Evolutionary conservation across 2,113 vertebrate genomes (phyloP), one percentile per base, ranked within the genome.

Genomic region (Lepus timidus): DNA sequence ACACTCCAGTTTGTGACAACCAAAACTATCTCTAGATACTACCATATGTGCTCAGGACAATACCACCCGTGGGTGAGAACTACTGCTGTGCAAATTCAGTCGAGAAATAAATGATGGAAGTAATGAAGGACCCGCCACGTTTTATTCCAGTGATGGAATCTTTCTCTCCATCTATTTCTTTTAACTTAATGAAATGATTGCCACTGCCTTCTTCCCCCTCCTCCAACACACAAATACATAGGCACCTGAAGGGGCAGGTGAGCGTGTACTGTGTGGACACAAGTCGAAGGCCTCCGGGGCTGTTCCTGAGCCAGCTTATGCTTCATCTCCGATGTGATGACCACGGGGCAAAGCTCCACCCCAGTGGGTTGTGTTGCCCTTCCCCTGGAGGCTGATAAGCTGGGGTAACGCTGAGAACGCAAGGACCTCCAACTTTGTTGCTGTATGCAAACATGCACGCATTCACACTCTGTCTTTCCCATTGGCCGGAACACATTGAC

Each of bases 11-110:
- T 52, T 88, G 27, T 85, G 36, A 61, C 44, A 68, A 68, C 68
- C 25, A 44, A 39, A 71, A 81, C 67, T 78, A 36, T 85, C 70
- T 86, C 55, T 79, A 87, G 36, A 68, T 67, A 55, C 44, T 97
- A 62, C 33, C 39, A 27, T 4, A 31, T 83, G 22, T 51, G 31
- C 17, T 49, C 19, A 22, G 89, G 39, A 33, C 12, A 88, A 12
- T 33, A 31, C 55, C 22, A 36, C 14, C 55, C 55, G 5, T 55
- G 55, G 33, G 33, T 33, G 33, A 33, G 33, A 33, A 33, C 33
- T 33, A 33, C 33, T 33, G 33, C 33, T 33, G 1, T 81, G 6
- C 27, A 39, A 11, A 79, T 58, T 58, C 55, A 58, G 55, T 3
- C 55, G 78, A 70, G 23, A 82, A 51, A 61, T 36, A 62, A 33